These are phyloP conservation scores for Panthera tigris DNA, from an alignment of 2,113 vertebrate genomes.

Conservation along the genomic window DNA sequence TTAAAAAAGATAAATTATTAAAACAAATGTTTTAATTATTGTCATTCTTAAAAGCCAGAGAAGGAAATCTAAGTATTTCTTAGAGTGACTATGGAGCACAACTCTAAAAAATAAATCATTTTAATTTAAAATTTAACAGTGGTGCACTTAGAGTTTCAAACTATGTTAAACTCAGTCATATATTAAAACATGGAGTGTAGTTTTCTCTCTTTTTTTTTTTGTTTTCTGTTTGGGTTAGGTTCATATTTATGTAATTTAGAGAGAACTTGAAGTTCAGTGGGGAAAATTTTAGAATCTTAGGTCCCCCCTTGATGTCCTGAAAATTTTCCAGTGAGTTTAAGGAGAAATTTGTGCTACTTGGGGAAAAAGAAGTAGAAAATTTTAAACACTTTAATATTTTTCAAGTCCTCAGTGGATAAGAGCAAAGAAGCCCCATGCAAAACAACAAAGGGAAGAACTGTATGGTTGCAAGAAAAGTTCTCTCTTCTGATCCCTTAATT, in stretches of 20 bases:
- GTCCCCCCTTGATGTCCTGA: neutral
- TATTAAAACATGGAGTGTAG: neutral
- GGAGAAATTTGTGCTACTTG: neutral
- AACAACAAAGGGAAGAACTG: neutral
- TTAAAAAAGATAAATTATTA: conserved; percentile 26
- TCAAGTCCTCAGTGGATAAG: neutral
- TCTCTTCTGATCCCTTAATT: neutral
- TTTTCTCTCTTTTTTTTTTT: neutral
- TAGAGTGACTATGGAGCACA: neutral
- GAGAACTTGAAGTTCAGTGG: neutral
- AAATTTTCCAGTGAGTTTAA: neutral
- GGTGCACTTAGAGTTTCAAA: neutral
- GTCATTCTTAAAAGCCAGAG: neutral
- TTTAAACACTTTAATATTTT: neutral
- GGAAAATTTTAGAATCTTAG: neutral
- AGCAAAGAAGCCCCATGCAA: neutral
- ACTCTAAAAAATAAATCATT: neutral
- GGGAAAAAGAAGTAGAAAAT: neutral
- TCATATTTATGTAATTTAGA: neutral
- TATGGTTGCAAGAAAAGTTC: neutral
- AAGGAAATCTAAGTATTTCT: neutral
- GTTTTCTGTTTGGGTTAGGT: neutral
- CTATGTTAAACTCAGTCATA: neutral
- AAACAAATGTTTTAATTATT: conserved; percentile 47
- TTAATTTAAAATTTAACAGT: conserved; percentile 24